These are phyloP conservation scores for Xenopus borealis DNA, from an alignment of 2,113 vertebrate genomes.

Conservation along the genomic window DNA sequence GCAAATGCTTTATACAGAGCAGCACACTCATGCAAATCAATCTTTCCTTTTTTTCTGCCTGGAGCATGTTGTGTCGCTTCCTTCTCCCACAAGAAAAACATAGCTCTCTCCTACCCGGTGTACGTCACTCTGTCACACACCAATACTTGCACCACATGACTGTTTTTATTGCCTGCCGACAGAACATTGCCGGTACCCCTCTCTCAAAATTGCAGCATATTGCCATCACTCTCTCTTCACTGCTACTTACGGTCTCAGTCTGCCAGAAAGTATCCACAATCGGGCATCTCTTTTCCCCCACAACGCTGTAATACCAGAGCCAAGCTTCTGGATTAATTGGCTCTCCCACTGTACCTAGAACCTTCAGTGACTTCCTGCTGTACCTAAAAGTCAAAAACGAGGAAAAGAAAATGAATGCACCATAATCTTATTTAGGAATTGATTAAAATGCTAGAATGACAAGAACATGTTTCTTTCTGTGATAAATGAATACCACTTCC, in stretches of 20 bases:
- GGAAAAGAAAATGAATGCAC: neutral
- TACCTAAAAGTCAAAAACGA: constrained; percentile 63
- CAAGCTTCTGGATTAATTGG: constrained; percentile 97
- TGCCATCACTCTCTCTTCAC: no score
- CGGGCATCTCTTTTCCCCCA: constrained; percentile 85
- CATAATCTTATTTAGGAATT: no score
- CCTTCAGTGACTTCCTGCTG: constrained; percentile 82
- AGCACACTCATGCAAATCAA: no score
- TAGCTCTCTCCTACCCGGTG: no score
- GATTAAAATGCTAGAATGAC: no score
- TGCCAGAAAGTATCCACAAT: constrained; percentile 98
- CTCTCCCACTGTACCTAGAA: constrained; percentile 91
- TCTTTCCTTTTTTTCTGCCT: neutral
- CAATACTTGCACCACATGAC: neutral
- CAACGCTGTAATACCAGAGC: constrained; percentile 91
- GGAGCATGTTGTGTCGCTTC: neutral
- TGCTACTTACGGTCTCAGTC: constrained; percentile 85
- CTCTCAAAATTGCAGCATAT: neutral
- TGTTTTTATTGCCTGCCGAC: neutral
- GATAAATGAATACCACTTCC: no score
- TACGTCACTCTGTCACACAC: no score
- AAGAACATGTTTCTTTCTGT: no score
- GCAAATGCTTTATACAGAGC: no score
- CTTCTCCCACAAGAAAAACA: no score
- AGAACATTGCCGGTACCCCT: neutral